Conservation (phyloP, 2,888 invertebrate species). For the Cheiracanthium punctorium region DNA sequence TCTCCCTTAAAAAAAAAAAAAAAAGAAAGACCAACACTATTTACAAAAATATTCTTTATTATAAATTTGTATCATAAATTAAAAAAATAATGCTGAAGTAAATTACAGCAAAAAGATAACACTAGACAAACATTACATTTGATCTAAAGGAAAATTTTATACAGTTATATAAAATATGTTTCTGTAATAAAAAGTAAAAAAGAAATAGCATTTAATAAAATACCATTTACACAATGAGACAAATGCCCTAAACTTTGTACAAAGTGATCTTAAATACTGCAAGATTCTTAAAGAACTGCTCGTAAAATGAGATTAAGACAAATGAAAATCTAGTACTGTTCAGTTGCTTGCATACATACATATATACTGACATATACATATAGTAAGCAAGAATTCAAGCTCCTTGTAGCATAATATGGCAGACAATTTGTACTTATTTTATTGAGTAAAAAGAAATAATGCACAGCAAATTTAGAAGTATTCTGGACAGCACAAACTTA, state of each 20-base stretch:
- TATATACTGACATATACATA: no score
- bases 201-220: neutral
- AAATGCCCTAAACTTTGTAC: neutral
- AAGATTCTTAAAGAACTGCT: no score
- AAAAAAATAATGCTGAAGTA: neutral
- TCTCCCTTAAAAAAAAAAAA: no score
- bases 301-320: no score
- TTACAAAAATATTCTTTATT: constrained; percentile 7
- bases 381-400: no score
- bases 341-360: no score
- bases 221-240: neutral
- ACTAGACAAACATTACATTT: neutral
- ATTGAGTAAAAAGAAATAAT: no score
- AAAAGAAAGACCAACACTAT: no score
- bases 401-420: no score
- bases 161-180: neutral
- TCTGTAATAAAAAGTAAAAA: neutral
- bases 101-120: neutral
- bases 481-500: no score
- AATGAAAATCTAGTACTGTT: neutral
- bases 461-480: no score
- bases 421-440: no score
- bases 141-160: neutral
- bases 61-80: neutral
- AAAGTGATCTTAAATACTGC: neutral